phyloP scores from a whole-genome alignment of 2,888 invertebrate species.

The Lepeophtheirus nordmannii region DNA sequence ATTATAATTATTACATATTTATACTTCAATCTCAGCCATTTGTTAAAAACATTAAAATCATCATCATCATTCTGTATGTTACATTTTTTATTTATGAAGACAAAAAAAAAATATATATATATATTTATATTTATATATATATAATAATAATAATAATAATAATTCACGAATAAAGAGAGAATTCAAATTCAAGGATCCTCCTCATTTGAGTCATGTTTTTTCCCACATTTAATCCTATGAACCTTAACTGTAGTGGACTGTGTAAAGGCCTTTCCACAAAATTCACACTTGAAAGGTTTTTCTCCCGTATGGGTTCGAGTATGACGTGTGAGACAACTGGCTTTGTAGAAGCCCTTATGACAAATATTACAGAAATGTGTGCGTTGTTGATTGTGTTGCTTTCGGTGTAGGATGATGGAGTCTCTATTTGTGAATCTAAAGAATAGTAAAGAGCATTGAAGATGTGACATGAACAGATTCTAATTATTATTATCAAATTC shows the following conservation, averaged over 20 bases:
- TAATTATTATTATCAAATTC: not conserved
- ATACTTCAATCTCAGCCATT: no score
- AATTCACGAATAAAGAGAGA: no score
- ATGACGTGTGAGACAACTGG: slow-evolving; percentile 22
- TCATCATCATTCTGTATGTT: no score
- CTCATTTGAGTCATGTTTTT: not conserved
- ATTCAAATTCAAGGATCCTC: not conserved
- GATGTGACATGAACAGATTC: no score
- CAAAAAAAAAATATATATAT: no score
- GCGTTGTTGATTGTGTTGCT: slow-evolving; percentile 20
- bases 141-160: no score
- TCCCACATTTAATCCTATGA: slow-evolving; percentile 14
- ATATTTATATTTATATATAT: no score
- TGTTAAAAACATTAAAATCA: no score
- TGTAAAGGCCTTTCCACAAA: slow-evolving; percentile 10
- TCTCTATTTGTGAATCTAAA: slow-evolving; percentile 21
- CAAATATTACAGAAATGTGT: slow-evolving; percentile 23
- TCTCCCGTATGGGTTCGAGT: slow-evolving; percentile 22
- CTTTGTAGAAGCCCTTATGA: slow-evolving; percentile 21
- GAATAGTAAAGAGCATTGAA: no score
- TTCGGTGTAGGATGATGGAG: slow-evolving; percentile 18
- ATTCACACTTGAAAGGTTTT: slow-evolving; percentile 20
- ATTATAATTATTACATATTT: no score
- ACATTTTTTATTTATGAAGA: no score
- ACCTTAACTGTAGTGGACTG: slow-evolving; percentile 16